Base-by-base conservation (phyloP, 2,888 invertebrate genomes). In the Cantharis flavilabris region DNA sequence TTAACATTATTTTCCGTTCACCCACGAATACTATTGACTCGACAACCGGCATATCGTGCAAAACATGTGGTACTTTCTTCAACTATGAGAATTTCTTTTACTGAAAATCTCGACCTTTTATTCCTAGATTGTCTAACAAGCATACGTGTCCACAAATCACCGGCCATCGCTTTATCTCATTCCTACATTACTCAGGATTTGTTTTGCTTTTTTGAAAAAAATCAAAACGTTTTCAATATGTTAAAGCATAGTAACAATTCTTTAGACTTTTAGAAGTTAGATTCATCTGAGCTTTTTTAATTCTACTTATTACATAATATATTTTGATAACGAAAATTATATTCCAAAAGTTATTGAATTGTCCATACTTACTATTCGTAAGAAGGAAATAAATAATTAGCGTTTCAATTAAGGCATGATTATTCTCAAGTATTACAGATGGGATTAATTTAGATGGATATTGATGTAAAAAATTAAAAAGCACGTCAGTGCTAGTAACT, bases 41-140 rank as follows among this genome's bases (percentile, higher is more conserved):
- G 82, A 82, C 82, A 81, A 75, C 76, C 80, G 81, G 81, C 83
- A 78, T 82, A 49, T 49, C 81, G 81, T 81, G 81, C 79, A 73
- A 78, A 79, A 81, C 80, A 79, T 81, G 81, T 80, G 79, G 81
- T 49, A 49, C 49, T 49, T 49, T 49, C 70, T 75, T 77, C 77
- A 76, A 73, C 76, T 69, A 76, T 63, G 71, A 77, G 70, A 76
- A 78, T 73, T 76, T 69, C 73, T 71, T 76, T 76, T 78, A 65
- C 70, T 78, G 78, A 78, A 78, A 78, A 76, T 76, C 73, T 78
- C 73, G 70, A 64, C 71, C 62, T 63, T 70, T 71, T 72, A 70
- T 65, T 76, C 70, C 63, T 69, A 72, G 70, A 69, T 72, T 76
- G 64, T 75, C 76, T 78, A 75, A 78, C 75, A 78, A 78, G 78